phyloP scores from a whole-genome alignment of 2,797 vertebrate species.

The Cyclura pinguis region DNA sequence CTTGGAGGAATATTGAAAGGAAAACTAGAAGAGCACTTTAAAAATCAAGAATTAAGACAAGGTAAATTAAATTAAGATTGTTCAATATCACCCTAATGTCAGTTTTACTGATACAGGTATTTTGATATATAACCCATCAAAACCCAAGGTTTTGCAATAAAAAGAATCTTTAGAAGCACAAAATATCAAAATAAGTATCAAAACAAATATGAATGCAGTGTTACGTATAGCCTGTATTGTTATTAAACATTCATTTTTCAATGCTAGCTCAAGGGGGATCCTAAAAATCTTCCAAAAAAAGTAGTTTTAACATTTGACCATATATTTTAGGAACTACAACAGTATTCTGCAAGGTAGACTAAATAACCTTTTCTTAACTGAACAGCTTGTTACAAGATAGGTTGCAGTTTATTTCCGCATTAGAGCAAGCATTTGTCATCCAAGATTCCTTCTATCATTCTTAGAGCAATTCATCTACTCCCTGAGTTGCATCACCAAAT shows the following conservation, averaged over 20 bases:
- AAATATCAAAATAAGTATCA: neutral
- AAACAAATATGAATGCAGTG: neutral
- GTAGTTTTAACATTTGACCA: neutral
- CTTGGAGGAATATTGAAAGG: slow-evolving; percentile 94
- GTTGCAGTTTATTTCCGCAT: neutral
- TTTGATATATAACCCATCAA: neutral
- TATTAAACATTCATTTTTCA: no score
- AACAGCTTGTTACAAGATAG: neutral
- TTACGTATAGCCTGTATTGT: no score
- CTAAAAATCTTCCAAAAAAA: neutral
- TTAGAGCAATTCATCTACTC: neutral
- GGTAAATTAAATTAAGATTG: slow-evolving; percentile 76
- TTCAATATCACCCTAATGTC: neutral
- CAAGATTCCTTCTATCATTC: no score
- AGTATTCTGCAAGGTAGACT: neutral
- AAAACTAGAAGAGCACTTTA: slow-evolving; percentile 99
- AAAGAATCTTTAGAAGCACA: neutral
- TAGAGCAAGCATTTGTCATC: neutral
- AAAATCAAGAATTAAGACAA: slow-evolving; percentile 97
- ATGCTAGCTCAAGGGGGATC: neutral
- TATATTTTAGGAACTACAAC: neutral
- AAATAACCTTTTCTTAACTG: neutral
- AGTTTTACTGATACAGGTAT: neutral
- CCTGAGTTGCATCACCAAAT: neutral
- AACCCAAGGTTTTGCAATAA: neutral